Evolutionary conservation across 2,797 vertebrate genomes (phyloP), one percentile per base, ranked within the genome.

Genomic region (Ficedula albicollis): DNA sequence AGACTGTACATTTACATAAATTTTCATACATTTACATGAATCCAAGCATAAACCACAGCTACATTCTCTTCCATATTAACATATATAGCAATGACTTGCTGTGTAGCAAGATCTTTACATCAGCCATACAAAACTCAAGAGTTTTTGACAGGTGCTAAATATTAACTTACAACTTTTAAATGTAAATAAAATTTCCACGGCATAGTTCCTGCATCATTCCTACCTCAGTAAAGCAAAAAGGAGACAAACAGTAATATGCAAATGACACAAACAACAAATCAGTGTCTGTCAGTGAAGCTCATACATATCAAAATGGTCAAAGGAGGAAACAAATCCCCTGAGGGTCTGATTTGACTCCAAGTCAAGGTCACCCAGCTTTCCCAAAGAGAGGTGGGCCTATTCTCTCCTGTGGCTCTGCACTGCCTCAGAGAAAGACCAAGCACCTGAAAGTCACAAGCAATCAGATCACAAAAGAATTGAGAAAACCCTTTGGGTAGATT

Each of bases 21-120:
- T 93, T 89, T 93, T 87, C 78, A 80, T 78, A 89, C 0, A 5
- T 75, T 95, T 94, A 85, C 67, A 89, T 84, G 86, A 87, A 87
- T 81, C 78, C 73, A 85, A 69, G 60, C 68, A 81, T 32, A 83
- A 93, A 58, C 26, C 64, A 74, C 46, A 73, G 55, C 63, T 39
- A 75, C 12, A 21, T 39, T 54, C 18, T 72, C 38, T 87, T 76
- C 68, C 41, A 17, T 41, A 36, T 69, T 76, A 86, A 84, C 27
- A 49, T 49, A 46, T 2, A 46, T 3, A 22, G 86, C 32, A 81
- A 17, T 21, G n/a, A 88, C 54, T 44, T 74, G 25, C 58, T 84
- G 52, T 36, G 62, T 7, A 34, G 29, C 17, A 75, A 86, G n/a
- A 26, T n/a, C 64, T n/a, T 60, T 68, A 41, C 19, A 70, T 22